Evolutionary conservation across 2,797 vertebrate species (phyloP).

Genomic region (Melanogrammus aeglefinus): DNA sequence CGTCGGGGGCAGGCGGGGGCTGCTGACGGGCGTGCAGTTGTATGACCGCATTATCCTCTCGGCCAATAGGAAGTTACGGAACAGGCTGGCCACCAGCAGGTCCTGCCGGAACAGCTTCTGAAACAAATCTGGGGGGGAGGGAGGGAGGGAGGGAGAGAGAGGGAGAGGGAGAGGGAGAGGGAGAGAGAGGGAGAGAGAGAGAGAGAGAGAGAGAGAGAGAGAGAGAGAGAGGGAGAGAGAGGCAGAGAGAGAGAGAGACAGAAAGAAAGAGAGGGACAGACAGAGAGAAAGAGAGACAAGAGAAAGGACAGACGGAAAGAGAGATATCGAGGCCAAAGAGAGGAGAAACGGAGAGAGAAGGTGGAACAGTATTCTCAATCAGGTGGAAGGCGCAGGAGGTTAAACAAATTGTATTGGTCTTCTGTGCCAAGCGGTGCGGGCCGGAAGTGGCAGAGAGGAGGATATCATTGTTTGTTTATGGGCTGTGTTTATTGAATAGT

Average conservation of each 20-base stretch:
- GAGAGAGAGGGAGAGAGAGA: too few species aligned
- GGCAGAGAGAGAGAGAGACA: too few species aligned
- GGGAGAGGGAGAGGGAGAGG: too few species aligned
- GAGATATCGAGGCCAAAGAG: constrained; percentile 26
- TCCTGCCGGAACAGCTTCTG: constrained; percentile 98
- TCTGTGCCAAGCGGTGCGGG: background rate
- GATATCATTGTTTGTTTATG: background rate
- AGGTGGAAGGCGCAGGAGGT: background rate
- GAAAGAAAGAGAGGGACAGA: too few species aligned
- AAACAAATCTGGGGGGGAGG: constrained; percentile 83
- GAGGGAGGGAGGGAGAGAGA: background rate
- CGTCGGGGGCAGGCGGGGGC: constrained; percentile 91
- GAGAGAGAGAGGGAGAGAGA: too few species aligned
- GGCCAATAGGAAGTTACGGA: constrained; percentile 93
- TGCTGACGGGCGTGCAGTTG: constrained; percentile 97
- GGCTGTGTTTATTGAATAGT: constrained; percentile 13
- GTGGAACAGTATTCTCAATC: background rate
- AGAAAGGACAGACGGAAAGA: constrained; percentile 11
- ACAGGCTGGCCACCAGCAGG: constrained; percentile 93
- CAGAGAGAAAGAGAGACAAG: too few species aligned
- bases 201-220: too few species aligned
- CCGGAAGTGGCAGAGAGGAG: background rate
- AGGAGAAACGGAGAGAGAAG: background rate
- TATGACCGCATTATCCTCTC: constrained; percentile 98
- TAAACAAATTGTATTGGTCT: background rate